Conservation (phyloP, 1,140 invertebrate genomes). For the Panulirus ornatus region DNA sequence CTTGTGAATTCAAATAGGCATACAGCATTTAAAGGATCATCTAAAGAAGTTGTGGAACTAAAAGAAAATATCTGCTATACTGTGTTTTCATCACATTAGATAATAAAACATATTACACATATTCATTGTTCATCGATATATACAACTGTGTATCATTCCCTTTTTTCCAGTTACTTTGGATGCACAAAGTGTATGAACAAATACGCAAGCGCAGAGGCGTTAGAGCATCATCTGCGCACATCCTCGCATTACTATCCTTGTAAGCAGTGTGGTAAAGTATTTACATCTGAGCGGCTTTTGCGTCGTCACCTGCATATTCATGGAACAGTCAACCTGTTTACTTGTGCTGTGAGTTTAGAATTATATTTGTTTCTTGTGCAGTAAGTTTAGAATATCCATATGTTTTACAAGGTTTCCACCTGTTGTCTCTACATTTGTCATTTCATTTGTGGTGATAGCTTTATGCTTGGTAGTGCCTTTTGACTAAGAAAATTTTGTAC, state of each 20-base stretch:
- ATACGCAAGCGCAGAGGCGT: constrained; percentile 84
- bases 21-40: too few species aligned
- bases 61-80: too few species aligned
- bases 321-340: constrained; percentile 82
- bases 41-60: too few species aligned
- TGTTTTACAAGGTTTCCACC: too few species aligned
- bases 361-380: background rate
- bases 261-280: constrained; percentile 84
- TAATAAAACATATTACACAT: too few species aligned
- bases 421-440: too few species aligned
- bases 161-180: constrained; percentile 78
- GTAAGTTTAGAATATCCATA: too few species aligned
- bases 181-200: constrained; percentile 84
- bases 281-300: constrained; percentile 85
- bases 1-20: too few species aligned
- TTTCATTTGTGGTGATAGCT: too few species aligned
- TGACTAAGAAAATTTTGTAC: too few species aligned
- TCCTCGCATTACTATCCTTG: constrained; percentile 84
- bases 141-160: constrained; percentile 32
- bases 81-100: too few species aligned
- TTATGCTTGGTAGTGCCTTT: too few species aligned
- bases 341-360: constrained; percentile 80
- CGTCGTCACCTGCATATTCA: constrained; percentile 84
- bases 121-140: constrained; percentile 26
- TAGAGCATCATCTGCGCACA: constrained; percentile 84